Percentiles rank a stretch among this genome's conserved stretches.
phyloP scores from a whole-genome alignment of 64 coral and sea anemone genomes.

The Pocillopora damicornis region DNA sequence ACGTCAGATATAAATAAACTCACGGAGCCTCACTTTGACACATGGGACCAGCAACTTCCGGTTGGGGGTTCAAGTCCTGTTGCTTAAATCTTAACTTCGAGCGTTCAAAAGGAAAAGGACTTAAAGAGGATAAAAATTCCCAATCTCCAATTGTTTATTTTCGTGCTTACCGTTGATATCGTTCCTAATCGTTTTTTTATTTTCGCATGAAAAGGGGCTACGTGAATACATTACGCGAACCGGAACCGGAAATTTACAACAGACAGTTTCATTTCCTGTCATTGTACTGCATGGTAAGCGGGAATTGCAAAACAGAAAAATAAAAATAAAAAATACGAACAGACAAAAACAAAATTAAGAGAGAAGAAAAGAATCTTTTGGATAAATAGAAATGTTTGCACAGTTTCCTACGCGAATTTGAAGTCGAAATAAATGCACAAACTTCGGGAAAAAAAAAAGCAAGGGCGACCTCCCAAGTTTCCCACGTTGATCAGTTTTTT shows the following conservation, averaged over 20 bases:
- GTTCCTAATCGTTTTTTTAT: not conserved
- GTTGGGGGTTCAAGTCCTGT: not conserved
- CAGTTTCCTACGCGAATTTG: no score
- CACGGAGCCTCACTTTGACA: slow-evolving; percentile 44
- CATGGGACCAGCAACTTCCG: slow-evolving; percentile 3
- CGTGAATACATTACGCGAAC: not conserved
- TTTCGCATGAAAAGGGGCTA: not conserved
- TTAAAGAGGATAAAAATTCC: no score
- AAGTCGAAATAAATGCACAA: no score
- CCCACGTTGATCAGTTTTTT: no score
- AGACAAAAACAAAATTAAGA: not conserved
- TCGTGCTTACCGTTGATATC: not conserved
- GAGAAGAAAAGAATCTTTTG: no score
- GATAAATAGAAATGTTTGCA: no score
- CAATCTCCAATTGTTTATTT: not conserved
- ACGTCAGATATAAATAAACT: slow-evolving; percentile 42
- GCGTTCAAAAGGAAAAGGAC: not conserved
- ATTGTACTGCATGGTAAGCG: not conserved
- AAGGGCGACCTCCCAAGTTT: no score
- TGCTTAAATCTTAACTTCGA: not conserved
- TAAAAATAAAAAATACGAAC: no score
- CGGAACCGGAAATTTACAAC: not conserved
- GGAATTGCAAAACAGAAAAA: not conserved
- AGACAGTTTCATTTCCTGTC: not conserved
- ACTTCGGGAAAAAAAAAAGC: no score